Conservation (phyloP, 2,113 vertebrate genomes). For the Psammodynastes pulverulentus region DNA sequence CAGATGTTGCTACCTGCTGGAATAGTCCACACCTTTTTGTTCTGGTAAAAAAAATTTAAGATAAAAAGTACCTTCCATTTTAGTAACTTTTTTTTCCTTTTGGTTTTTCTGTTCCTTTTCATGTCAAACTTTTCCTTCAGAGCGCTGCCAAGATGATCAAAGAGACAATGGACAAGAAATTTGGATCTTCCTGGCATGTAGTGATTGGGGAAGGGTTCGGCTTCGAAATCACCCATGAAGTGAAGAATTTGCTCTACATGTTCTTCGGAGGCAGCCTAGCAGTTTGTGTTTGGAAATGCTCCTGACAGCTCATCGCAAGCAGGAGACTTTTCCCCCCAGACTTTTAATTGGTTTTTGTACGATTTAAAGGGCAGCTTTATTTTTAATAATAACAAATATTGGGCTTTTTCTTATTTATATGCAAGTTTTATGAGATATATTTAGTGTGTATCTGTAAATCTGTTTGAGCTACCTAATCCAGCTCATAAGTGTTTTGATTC, state of each 20-base stretch:
- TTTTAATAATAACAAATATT: conserved; percentile 51
- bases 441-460: conserved; percentile 18
- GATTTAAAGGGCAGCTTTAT: conserved; percentile 56
- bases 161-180: conserved; percentile 98
- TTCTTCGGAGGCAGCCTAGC: conserved; percentile 91
- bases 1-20: not conserved
- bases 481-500: conserved; percentile 21
- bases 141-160: conserved; percentile 99
- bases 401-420: conserved; percentile 40
- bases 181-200: conserved; percentile 95
- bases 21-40: not conserved
- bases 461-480: conserved; percentile 26
- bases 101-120: not conserved
- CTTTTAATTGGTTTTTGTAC: conserved; percentile 53
- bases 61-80: not conserved
- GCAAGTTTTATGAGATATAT: conserved; percentile 35
- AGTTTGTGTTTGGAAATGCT: conserved; percentile 97
- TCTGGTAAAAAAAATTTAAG: not conserved
- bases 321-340: conserved; percentile 31
- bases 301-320: conserved; percentile 69
- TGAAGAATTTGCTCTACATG: conserved; percentile 83
- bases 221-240: conserved; percentile 94
- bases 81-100: not conserved
- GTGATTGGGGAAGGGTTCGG: conserved; percentile 97
- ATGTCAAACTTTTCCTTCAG: conserved; percentile 59